Conservation (phyloP, 2,113 vertebrate genomes). For the Gymnocephalus cernua region DNA sequence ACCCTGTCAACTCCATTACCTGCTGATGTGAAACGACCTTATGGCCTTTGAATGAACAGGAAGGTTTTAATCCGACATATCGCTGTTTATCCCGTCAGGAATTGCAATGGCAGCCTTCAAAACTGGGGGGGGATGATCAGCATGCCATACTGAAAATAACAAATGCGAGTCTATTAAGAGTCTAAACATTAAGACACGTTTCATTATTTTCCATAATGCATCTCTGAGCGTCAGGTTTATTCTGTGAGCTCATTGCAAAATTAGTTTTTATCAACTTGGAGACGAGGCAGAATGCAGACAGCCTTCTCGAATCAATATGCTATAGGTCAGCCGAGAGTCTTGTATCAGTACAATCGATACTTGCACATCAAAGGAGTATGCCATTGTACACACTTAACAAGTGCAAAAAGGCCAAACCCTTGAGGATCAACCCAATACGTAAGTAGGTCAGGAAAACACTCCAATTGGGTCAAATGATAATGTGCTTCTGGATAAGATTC, state of each 20-base stretch:
- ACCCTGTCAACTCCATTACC: conserved; percentile 82
- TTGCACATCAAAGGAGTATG: conserved; percentile 78
- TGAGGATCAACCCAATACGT: conserved; percentile 67
- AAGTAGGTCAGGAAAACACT: conserved; percentile 81
- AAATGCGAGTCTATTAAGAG: conserved; percentile 13
- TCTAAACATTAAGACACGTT: conserved; percentile 23
- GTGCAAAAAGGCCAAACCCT: conserved; percentile 76
- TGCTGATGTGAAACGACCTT: conserved; percentile 73
- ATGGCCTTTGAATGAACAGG: conserved; percentile 78
- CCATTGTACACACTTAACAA: conserved; percentile 78
- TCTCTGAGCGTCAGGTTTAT: conserved; percentile 17
- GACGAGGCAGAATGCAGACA: conserved; percentile 57
- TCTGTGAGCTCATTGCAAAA: conserved; percentile 54
- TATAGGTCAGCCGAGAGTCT: conserved; percentile 80
- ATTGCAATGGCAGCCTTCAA: conserved; percentile 42
- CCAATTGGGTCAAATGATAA: conserved; percentile 80
- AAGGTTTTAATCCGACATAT: conserved; percentile 61
- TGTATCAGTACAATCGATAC: conserved; percentile 80
- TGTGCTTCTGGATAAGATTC: conserved; percentile 56
- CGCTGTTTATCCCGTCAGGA: conserved; percentile 40
- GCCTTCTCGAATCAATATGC: conserved; percentile 75
- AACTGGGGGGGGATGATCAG: background rate
- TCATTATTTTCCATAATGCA: conserved; percentile 45
- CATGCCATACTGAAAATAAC: conserved; percentile 22
- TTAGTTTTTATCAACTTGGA: conserved; percentile 74